phyloP scores from a whole-genome alignment of 2,888 invertebrate species.

The Eupithecia insigniata region DNA sequence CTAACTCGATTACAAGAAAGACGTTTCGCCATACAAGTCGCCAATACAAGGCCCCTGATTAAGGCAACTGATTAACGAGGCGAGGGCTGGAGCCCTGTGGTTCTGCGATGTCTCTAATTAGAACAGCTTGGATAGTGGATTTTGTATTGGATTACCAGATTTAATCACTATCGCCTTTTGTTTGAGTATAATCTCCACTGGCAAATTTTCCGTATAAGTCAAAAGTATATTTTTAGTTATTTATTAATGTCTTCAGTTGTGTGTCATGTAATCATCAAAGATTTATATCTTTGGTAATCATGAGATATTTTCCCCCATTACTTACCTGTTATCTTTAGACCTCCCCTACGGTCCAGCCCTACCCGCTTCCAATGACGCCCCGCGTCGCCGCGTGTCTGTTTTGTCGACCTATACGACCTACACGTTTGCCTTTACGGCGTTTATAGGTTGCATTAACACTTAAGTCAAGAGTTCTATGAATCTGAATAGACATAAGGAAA shows the following conservation, averaged over 20 bases:
- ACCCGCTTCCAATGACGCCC: background rate
- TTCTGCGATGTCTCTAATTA: constrained; percentile 13
- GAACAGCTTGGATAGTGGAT: background rate
- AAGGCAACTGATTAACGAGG: constrained; percentile 42
- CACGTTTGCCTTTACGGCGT: background rate
- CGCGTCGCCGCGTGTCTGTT: background rate
- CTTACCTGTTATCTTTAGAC: background rate
- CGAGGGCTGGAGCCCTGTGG: constrained; percentile 24
- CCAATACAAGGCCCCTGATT: constrained; percentile 50
- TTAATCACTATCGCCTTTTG: background rate
- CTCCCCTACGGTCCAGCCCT: background rate
- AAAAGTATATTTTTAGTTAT: background rate
- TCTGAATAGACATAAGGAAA: too few species aligned
- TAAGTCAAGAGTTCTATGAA: background rate
- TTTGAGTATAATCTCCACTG: background rate
- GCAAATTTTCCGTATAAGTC: background rate
- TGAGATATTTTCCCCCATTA: too few species aligned
- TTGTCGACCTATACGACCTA: background rate
- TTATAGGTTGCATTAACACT: background rate
- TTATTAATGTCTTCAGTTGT: background rate
- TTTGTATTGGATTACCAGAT: background rate
- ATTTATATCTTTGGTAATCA: too few species aligned
- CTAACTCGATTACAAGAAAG: constrained; percentile 45
- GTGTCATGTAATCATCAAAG: too few species aligned
- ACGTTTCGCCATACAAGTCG: constrained; percentile 62